Conservation (phyloP, 1,140 invertebrate genomes). For the Lutraria rhynchaena region DNA sequence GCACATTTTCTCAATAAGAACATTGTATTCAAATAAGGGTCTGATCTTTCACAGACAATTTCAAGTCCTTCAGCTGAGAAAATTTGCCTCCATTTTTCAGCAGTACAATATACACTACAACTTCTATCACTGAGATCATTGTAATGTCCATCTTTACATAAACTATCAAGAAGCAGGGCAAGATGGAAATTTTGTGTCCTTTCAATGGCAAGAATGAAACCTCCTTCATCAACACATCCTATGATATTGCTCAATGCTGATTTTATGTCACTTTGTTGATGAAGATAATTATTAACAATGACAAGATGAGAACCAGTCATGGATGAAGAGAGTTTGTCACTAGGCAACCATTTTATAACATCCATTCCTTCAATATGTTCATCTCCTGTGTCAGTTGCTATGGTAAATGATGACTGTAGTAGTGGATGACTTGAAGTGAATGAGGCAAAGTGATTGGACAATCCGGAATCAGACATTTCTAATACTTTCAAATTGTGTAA, state of each 20-base stretch:
- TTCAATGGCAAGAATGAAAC: conserved; percentile 91
- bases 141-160: conserved; percentile 48
- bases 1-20: conserved; percentile 75
- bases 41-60: conserved; percentile 77
- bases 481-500: conserved; percentile 89
- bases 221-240: conserved; percentile 87
- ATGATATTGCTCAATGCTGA: conserved; percentile 81
- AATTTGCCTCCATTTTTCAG: conserved; percentile 75
- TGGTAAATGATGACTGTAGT: conserved; percentile 81
- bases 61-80: conserved; percentile 82
- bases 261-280: conserved; percentile 78
- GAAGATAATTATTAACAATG: conserved; percentile 79
- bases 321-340: conserved; percentile 56
- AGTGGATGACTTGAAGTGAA: conserved; percentile 80
- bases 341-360: conserved; percentile 72
- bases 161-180: conserved; percentile 61
- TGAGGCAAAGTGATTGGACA: conserved; percentile 72
- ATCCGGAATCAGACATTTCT: conserved; percentile 85
- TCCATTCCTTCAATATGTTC: conserved; percentile 72
- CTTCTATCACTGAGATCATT: conserved; percentile 62
- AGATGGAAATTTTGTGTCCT: conserved; percentile 83
- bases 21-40: conserved; percentile 75
- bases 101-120: conserved; percentile 76
- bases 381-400: conserved; percentile 73
- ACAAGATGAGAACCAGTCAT: conserved; percentile 77